Conservation (phyloP, 1,140 invertebrate species). For the Batillaria attramentaria region DNA sequence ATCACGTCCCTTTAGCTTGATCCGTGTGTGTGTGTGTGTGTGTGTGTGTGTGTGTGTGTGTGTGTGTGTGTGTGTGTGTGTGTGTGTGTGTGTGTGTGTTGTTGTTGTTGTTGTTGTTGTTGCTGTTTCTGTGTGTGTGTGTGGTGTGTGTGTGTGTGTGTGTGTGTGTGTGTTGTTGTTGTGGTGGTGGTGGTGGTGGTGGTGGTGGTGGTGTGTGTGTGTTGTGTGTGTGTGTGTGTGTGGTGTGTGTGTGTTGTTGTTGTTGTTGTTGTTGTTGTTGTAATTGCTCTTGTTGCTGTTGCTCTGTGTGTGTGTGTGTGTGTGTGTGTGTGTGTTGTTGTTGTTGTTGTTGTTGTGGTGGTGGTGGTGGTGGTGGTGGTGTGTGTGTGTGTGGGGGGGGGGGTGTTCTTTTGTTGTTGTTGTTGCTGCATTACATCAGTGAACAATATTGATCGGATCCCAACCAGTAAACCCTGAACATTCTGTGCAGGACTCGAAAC, state of each 20-base stretch:
- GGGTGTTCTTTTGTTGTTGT: background rate
- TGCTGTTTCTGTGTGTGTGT: no score
- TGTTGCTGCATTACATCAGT: background rate
- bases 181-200: background rate
- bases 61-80: background rate
- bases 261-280: background rate
- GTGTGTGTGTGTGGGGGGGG: background rate
- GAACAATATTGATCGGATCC: background rate
- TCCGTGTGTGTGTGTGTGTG: slow-evolving; percentile 1
- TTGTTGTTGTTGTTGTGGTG: background rate
- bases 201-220: background rate
- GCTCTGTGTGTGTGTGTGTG: background rate
- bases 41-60: background rate
- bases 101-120: background rate
- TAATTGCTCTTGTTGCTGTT: background rate
- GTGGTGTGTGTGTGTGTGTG: no score
- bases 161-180: background rate
- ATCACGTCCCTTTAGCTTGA: background rate
- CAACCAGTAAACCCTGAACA: background rate
- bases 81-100: background rate
- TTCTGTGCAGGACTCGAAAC: background rate
- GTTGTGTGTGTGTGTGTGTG: background rate
- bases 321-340: background rate
- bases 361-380: background rate
- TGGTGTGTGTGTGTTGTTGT: background rate